A percentile compares a stretch with the other conserved stretches of the same genome.
Evolutionary conservation across 2,888 invertebrate genomes (phyloP).

Genomic region (Eupithecia subfuscata): DNA sequence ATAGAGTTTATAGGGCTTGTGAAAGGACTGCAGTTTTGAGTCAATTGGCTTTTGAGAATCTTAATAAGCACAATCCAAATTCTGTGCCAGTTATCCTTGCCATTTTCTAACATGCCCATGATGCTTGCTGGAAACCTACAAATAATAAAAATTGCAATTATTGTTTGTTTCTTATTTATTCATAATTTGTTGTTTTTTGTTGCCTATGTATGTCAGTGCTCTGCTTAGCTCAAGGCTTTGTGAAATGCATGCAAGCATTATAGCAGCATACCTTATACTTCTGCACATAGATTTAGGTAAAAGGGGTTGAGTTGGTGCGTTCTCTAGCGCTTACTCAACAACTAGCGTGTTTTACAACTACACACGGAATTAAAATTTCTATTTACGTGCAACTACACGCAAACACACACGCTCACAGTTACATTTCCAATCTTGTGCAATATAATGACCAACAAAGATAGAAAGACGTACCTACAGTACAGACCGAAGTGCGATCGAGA

Average conservation of each 20-base stretch:
- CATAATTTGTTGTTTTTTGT: background rate
- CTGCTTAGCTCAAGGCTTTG: background rate
- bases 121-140: conserved; percentile 77
- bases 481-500: too few relatives aligned
- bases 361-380: too few relatives aligned
- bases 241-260: background rate
- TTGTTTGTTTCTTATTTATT: background rate
- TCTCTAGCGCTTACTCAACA: too few relatives aligned
- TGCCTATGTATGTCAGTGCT: background rate
- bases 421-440: too few relatives aligned
- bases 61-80: conserved; percentile 85
- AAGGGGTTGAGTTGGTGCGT: too few relatives aligned
- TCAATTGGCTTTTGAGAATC: conserved; percentile 79
- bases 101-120: conserved; percentile 73
- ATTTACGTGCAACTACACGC: too few relatives aligned
- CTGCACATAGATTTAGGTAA: too few relatives aligned
- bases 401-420: too few relatives aligned
- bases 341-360: too few relatives aligned
- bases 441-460: too few relatives aligned
- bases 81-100: conserved; percentile 82
- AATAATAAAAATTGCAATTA: conserved; percentile 24
- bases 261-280: background rate
- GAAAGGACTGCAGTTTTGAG: conserved; percentile 52
- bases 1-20: conserved; percentile 86
- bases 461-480: too few relatives aligned